Percentiles rank a stretch among this genome's conserved stretches.
phyloP scores from a whole-genome alignment of 2,113 vertebrate genomes.

The Anser cygnoides region DNA sequence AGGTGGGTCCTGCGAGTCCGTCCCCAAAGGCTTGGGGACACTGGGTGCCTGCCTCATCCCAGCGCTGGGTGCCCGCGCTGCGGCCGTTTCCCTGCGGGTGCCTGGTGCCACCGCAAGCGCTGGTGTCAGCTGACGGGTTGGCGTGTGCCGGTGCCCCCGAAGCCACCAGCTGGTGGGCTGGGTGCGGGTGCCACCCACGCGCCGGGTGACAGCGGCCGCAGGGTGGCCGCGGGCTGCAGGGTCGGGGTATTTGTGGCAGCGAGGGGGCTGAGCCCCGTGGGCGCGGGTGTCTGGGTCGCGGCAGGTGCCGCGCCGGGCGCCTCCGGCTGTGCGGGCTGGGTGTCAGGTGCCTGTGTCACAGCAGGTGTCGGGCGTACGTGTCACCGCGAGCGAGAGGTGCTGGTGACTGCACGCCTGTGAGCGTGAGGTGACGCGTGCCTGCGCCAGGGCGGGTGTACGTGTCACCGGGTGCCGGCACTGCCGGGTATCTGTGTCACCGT shows the following conservation, averaged over 20 bases:
- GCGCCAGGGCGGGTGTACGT: neutral
- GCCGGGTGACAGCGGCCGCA: neutral
- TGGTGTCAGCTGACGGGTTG: neutral
- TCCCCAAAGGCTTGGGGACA: neutral
- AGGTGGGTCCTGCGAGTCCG: neutral
- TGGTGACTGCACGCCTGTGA: neutral
- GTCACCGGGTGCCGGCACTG: neutral
- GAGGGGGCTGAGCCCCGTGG: neutral
- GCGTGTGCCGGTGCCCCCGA: neutral
- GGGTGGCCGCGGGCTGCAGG: neutral
- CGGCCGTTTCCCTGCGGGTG: neutral
- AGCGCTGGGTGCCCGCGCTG: neutral
- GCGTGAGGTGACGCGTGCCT: neutral
- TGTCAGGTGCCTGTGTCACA: neutral
- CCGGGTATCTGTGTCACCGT: conserved; percentile 1
- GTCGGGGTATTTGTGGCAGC: neutral
- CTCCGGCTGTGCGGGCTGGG: neutral
- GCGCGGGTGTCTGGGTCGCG: neutral
- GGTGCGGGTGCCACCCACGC: too few species aligned
- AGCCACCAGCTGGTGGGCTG: neutral
- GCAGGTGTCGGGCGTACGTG: neutral
- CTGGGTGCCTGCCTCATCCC: neutral
- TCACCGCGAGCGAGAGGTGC: neutral
- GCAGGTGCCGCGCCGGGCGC: neutral
- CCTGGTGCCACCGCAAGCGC: fast-evolving